Evolutionary conservation across 2,797 vertebrate genomes (phyloP), one percentile per base, ranked within the genome.

Genomic region (Halcyon leucocephala): DNA sequence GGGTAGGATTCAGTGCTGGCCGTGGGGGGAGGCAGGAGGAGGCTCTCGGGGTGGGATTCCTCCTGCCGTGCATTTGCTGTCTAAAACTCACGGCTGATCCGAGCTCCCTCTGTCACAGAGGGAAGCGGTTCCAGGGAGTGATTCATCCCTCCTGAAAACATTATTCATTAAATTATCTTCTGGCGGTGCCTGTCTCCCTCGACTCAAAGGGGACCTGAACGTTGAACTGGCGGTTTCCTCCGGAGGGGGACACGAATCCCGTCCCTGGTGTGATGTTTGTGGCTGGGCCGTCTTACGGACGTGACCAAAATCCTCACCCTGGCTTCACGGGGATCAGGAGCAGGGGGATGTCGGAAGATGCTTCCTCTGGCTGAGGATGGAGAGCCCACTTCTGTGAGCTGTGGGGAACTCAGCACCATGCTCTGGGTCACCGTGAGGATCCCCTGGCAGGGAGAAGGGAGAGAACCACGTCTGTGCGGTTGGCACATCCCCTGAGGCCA

Each of bases 181-280:
- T 85, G 84, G 52, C 37, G 5, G 26, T 21, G 62, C 86, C 55
- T 6, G 1, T 11, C 71, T 94, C 69, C 55, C 82, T 67, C 22
- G 18, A 26, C 88, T 84, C 61, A 54, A 61, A 61, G 28, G 77
- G 82, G 91, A 91, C 66, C 90, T 85, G 71, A 42, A 26, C 62
- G 19, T 0, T 4, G 46, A 71, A 28, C 46, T 10, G 1, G 0
- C 22, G 17, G n/a, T 17, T 85, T 49, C 29, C 4, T 3, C 31
- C 11, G 80, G 70, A 67, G 83, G 33, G 64, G 60, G 77, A 54
- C 52, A 37, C 55, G 82, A 13, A 52, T 64, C 72, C 64, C 72
- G 24, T 14, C 44, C 48, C 28, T 20, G 64, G 28, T n/a, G 84
- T 24, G 61, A 60, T 15, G 25, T 37, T 71, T 77, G 55, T 51